Base-by-base conservation (phyloP, 2,888 invertebrate genomes). In the Catocala nupta region DNA sequence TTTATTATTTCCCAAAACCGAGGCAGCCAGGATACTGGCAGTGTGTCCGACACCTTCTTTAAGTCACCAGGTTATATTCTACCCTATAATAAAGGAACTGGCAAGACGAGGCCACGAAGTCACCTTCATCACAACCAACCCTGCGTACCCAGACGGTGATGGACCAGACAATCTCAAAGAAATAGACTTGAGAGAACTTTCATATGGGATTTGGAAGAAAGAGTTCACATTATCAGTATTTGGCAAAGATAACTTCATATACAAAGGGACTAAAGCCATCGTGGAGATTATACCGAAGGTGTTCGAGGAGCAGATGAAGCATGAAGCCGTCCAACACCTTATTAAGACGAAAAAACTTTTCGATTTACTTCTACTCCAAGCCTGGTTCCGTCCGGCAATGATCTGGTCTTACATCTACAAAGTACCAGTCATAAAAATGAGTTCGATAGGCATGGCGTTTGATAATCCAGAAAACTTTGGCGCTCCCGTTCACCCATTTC, bases 391-490 rank as follows among this genome's bases (percentile, higher is more conserved):
- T 7, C 48, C 70, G 5, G 59, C 68, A 6, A 63, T 80, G 13
- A 64, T 63, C 6, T 59, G 75, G 10, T 67, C 77, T 1, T 70
- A 80, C 49, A 13, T 77, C 1, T 74, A 65, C 43, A 75, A 78
- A 57, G 77, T 56, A 1, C 81, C 81, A 6, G 66, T 77, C 0
- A 72, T 82, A 25, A 71, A 70, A 57, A 42, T 85, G 0, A 81
- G 79, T 65, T 79, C 83, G n/a, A 55, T 78, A 2, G 80, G 81
- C 1, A 54, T 73, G 6, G 11, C 65, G 0, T 56, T 68, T 4
- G 61, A 73, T 33, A 75, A 78, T 49, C 60, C 78, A 0, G 63
- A 68, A 43, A 65, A 59, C 0, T 50, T 81, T 12, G 85, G 85
- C 6, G 70, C 69, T 1, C 72, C 77, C 1, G 25, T 7, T 0